A percentile compares a stretch with the other conserved stretches of the same genome.
Evolutionary conservation across 1,140 invertebrate species (phyloP).

Genomic region (Leptinotarsa undecemlineata): DNA sequence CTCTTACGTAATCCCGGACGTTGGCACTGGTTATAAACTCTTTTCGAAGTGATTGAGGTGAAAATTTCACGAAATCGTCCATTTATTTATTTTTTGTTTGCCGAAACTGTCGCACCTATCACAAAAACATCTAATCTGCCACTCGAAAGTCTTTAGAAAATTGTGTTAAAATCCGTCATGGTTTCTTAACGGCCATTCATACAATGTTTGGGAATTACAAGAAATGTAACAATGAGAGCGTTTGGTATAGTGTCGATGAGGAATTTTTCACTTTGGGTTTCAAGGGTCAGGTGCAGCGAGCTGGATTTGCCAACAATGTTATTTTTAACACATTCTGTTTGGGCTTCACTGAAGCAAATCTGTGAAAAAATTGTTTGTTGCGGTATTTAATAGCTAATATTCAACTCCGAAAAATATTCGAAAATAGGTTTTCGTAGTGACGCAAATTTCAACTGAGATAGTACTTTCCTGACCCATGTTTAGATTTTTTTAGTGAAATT

Average conservation of each 20-base stretch:
- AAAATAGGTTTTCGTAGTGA: too few species aligned
- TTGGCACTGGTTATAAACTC: not conserved
- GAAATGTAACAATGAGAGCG: not conserved
- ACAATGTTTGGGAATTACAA: not conserved
- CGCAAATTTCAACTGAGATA: too few species aligned
- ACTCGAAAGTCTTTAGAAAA: constrained; percentile 17
- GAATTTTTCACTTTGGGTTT: constrained; percentile 4
- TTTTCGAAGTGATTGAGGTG: constrained; percentile 14
- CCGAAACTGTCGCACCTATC: not conserved
- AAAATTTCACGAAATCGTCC: constrained; percentile 7
- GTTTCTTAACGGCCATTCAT: constrained; percentile 8
- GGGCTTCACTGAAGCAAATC: not conserved
- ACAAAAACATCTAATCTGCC: constrained; percentile 12
- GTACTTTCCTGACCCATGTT: too few species aligned
- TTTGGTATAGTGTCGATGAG: constrained; percentile 6
- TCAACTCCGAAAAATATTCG: too few species aligned
- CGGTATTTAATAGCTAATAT: too few species aligned
- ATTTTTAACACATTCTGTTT: constrained; percentile 6
- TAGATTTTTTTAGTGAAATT: too few species aligned
- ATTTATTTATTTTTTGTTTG: constrained; percentile 13
- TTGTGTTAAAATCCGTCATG: constrained; percentile 13
- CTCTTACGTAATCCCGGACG: not conserved
- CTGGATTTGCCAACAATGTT: constrained; percentile 1
- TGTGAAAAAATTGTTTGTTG: not conserved
- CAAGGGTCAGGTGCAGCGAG: constrained; percentile 9